These are phyloP conservation scores for Fabriciana adippe DNA, from an alignment of 2,888 invertebrate genomes.

Conservation along the genomic window DNA sequence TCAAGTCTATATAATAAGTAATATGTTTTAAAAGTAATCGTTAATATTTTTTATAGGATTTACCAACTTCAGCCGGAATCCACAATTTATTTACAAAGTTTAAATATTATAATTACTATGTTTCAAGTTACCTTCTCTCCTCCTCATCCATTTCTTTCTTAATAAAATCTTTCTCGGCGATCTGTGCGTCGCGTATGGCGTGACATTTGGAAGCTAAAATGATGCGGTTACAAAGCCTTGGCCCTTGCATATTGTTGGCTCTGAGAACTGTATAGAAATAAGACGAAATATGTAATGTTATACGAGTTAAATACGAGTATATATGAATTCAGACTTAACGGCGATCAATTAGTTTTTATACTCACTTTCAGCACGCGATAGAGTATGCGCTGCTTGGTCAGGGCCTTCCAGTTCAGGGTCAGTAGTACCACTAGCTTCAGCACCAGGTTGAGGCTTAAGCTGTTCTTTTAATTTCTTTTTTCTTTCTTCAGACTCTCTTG, in stretches of 20 bases:
- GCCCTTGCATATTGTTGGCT: slow-evolving; percentile 84
- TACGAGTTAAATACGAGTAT: too few relatives aligned
- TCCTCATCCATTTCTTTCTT: slow-evolving; percentile 82
- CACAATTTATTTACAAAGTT: too few relatives aligned
- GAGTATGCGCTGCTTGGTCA: slow-evolving; percentile 74
- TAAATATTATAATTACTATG: not conserved
- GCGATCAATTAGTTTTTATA: slow-evolving; percentile 46
- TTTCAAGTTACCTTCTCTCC: slow-evolving; percentile 63
- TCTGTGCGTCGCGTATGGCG: slow-evolving; percentile 92
- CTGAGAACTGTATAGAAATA: slow-evolving; percentile 74
- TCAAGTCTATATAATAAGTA: slow-evolving; percentile 73
- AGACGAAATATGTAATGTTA: not conserved
- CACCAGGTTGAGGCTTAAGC: slow-evolving; percentile 66
- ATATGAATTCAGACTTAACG: too few relatives aligned
- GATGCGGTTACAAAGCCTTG: slow-evolving; percentile 86
- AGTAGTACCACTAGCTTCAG: slow-evolving; percentile 58
- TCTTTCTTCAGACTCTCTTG: slow-evolving; percentile 81
- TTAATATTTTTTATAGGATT: not conserved
- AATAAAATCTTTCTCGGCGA: slow-evolving; percentile 85
- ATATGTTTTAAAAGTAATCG: not conserved
- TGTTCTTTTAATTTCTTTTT: slow-evolving; percentile 77
- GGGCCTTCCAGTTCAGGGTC: slow-evolving; percentile 79
- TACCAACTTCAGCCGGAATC: too few relatives aligned
- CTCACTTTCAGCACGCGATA: slow-evolving; percentile 69
- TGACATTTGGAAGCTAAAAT: slow-evolving; percentile 93